Evolutionary conservation across 2,113 vertebrate genomes (phyloP).

Genomic region (Calonectris borealis): DNA sequence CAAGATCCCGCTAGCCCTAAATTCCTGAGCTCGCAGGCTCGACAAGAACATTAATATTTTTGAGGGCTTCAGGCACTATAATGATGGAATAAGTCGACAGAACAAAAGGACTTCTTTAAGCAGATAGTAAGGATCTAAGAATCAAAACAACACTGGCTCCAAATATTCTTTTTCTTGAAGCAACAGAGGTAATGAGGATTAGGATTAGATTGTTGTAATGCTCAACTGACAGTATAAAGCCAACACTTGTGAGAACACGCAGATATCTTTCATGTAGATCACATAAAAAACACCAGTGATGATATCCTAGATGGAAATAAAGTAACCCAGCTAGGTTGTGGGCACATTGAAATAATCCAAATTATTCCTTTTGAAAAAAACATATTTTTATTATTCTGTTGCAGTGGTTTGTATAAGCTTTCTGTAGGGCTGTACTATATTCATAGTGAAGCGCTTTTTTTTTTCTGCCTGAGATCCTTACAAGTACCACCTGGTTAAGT

Average conservation of each 20-base stretch:
- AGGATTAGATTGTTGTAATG: neutral
- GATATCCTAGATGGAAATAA: neutral
- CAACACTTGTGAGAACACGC: neutral
- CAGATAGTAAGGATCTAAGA: neutral
- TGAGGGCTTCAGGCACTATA: neutral
- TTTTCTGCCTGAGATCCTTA: neutral
- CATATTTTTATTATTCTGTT: neutral
- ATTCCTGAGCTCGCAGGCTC: neutral
- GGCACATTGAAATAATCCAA: neutral
- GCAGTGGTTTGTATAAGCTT: neutral
- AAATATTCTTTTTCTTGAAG: neutral
- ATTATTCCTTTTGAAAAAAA: neutral
- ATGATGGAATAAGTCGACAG: neutral
- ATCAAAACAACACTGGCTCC: neutral
- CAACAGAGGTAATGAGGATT: neutral
- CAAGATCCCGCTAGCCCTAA: neutral
- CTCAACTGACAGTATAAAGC: neutral
- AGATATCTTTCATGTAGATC: neutral
- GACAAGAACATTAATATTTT: neutral
- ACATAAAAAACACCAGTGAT: neutral
- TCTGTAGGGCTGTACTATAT: neutral
- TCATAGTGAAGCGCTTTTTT: neutral
- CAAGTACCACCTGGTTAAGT: neutral
- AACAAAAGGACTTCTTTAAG: neutral
- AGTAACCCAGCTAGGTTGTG: neutral